Conservation (phyloP, 2,888 invertebrate genomes). For the Drosophila affinis region DNA sequence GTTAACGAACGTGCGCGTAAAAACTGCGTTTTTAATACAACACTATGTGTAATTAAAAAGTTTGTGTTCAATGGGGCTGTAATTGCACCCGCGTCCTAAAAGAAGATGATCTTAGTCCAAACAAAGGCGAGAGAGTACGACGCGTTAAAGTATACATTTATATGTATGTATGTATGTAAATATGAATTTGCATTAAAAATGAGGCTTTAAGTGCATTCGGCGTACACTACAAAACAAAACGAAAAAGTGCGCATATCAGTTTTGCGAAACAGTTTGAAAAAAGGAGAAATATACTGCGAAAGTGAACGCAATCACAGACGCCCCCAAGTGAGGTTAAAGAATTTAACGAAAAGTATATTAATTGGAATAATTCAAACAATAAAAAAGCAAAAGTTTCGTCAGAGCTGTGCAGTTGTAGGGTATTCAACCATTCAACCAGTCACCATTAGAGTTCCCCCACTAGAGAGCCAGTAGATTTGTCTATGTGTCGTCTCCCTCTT, state of each 20-base stretch:
- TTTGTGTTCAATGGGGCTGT: constrained; percentile 7
- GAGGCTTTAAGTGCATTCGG: constrained; percentile 40
- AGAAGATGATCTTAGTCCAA: constrained; percentile 11
- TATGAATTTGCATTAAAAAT: constrained; percentile 35
- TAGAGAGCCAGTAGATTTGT: constrained; percentile 3
- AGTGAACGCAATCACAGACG: background rate
- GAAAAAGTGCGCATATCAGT: constrained; percentile 8
- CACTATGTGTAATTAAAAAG: constrained; percentile 19
- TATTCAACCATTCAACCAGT: too few species aligned
- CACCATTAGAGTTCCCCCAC: background rate
- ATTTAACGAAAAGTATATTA: background rate
- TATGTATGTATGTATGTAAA: constrained; percentile 6
- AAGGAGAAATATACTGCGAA: background rate
- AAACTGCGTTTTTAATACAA: background rate
- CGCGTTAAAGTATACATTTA: constrained; percentile 7
- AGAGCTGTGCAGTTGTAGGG: background rate
- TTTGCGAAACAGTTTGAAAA: background rate
- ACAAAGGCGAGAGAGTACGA: constrained; percentile 25
- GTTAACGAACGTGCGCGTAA: background rate
- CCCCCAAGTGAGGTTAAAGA: background rate
- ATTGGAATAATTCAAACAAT: background rate
- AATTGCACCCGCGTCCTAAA: constrained; percentile 1
- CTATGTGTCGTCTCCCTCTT: constrained; percentile 1
- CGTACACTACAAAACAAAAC: constrained; percentile 30
- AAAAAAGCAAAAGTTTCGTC: background rate